phyloP scores from a whole-genome alignment of 2,797 vertebrate species.

The Ptychobarbus kaznakovi region DNA sequence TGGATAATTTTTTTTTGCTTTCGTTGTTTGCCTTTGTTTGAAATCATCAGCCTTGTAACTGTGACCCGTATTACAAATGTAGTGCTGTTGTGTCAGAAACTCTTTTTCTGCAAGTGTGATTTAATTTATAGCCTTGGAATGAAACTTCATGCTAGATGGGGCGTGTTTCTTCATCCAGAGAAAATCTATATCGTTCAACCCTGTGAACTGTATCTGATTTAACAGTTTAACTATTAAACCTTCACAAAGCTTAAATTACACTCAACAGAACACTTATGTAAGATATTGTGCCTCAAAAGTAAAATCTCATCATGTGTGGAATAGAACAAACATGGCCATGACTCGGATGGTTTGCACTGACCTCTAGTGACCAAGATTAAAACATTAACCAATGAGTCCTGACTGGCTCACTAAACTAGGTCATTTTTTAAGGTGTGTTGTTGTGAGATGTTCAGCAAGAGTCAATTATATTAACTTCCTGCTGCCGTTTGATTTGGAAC shows the following conservation, averaged over 20 bases:
- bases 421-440: neutral
- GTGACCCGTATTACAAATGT: neutral
- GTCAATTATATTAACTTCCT: neutral
- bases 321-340: neutral
- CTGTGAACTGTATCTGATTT: neutral
- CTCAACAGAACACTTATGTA: neutral
- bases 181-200: neutral
- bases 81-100: neutral
- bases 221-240: neutral
- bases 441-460: neutral
- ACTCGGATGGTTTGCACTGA: neutral
- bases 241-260: neutral
- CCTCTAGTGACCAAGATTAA: conserved; percentile 41
- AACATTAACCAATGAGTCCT: neutral
- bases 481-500: neutral
- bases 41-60: conserved; percentile 7
- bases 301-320: neutral
- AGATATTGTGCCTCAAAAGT: neutral
- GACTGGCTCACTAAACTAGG: neutral
- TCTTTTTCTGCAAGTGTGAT: neutral
- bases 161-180: neutral
- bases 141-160: neutral
- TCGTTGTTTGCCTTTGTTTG: neutral
- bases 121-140: neutral
- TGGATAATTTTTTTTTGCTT: neutral